Evolutionary conservation across 1,140 invertebrate genomes (phyloP), one percentile per base, ranked within the genome.

Genomic region (Scaptomyza graminum): DNA sequence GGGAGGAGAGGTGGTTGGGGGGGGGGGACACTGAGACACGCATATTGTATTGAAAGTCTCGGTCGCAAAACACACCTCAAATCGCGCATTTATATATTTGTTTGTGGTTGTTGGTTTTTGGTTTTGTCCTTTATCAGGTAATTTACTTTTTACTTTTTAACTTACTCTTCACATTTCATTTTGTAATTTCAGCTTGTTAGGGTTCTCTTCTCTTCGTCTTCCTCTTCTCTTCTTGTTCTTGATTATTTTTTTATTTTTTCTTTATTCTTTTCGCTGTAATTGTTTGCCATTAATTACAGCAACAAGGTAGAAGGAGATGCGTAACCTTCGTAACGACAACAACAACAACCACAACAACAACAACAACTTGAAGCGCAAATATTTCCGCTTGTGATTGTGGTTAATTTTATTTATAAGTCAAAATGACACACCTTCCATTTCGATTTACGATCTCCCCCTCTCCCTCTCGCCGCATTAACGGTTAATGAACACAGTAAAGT

Each of bases 361-460:
- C 39, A 46, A 54, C 62, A 65, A 64, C 54, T 59, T 61, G 44
- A 76, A 74, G 71, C 68, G 63, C 74, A 88, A 89, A 89, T 90
- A 84, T 89, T 89, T 89, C 83, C 83, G 83, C 84, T 82, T 79
- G 77, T 70, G 63, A 68, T 75, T 65, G 84, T 76, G 75, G 85
- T 88, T 84, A 89, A 89, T 88, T 88, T 88, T 88, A 88, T 88
- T 88, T 88, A 89, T 89, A 88, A 89, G 76, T 77, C 84, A 46
- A 56, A 56, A 67, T 89, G 83, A 89, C 83, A 88, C 83, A 88
- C 83, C 83, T 88, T 89, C 65, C 61, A 72, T 55, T 66, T 77
- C 71, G 79, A 88, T 85, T 85, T 85, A 85, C 81, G 82, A 83
- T 69, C 72, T 73, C 51, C 49, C 31, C 70, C 51, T 51, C n/a